Evolutionary conservation across 1,140 invertebrate species (phyloP), one percentile per base, ranked within the genome.

Genomic region (Drosophila nikananu): DNA sequence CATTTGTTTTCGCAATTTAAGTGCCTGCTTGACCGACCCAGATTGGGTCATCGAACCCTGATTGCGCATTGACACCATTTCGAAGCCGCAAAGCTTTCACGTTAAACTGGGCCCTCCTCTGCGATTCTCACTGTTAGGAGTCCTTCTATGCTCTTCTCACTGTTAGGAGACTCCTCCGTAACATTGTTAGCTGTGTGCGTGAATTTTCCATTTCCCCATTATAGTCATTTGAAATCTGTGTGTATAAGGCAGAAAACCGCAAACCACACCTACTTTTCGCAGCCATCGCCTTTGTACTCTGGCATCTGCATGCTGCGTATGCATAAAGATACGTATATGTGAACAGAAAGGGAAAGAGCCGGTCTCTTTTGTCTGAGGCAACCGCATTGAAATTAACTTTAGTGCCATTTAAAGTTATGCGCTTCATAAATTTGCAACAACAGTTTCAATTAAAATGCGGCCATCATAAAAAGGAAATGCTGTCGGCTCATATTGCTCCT

Each of bases 391-490:
- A 89, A 89, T 89, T 89, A 89, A 89, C 84, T 89, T 89, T 89
- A 89, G 84, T 90, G 84, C 84, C 84, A 89, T 89, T 89, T 89
- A 89, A 89, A 89, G 84, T 89, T 89, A 89, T 90, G 84, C 84
- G 84, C 84, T 89, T 89, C 84, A 89, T 89, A 89, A 89, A 89
- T 89, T 78, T 89, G 84, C 86, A 84, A 89, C 83, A 89, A 89
- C 84, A 89, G 84, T 89, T 89, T 89, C 84, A 89, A 89, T 89
- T 89, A 90, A 89, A 89, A 89, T 89, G 86, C 84, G 81, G 84
- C 84, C 86, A 89, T 90, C 84, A 90, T 89, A 84, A 89, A 89
- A 89, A 90, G 86, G 84, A 89, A 89, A 89, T 89, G 84, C 84
- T 76, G 84, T 84, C 86, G 81, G 71, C 77, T 89, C 77, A 72